phyloP scores from a whole-genome alignment of 2,113 vertebrate genomes.

The Lophochroa leadbeateri region DNA sequence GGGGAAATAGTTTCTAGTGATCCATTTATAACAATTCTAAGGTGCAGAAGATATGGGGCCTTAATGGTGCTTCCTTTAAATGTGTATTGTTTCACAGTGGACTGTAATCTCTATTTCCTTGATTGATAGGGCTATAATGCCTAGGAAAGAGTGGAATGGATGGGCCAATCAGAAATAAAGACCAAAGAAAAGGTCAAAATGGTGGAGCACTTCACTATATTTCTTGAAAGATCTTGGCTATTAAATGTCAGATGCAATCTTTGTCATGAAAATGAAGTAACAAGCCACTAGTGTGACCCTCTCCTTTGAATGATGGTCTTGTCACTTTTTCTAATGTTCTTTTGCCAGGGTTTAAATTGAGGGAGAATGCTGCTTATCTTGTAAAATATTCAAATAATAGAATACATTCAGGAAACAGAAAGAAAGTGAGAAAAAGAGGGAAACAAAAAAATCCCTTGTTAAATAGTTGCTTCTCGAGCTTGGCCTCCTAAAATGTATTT shows the following conservation, averaged over 20 bases:
- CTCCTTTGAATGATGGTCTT: slow-evolving; percentile 20
- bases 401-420: background rate
- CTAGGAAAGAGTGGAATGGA: background rate
- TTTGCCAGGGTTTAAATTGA: background rate
- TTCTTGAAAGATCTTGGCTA: slow-evolving; percentile 30
- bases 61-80: background rate
- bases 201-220: slow-evolving; percentile 29
- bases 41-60: background rate
- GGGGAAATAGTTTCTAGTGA: background rate
- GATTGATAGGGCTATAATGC: slow-evolving; percentile 37
- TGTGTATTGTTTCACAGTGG: background rate
- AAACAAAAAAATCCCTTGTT: background rate
- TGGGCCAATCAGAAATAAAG: slow-evolving; percentile 41
- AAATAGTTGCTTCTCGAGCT: background rate
- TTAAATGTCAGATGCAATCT: slow-evolving; percentile 63
- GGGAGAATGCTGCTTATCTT: background rate
- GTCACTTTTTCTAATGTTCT: slow-evolving; percentile 35
- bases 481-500: background rate
- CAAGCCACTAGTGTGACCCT: slow-evolving; percentile 13
- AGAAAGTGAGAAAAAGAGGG: background rate
- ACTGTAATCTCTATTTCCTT: slow-evolving; percentile 31
- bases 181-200: slow-evolving; percentile 47
- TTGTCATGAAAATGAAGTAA: slow-evolving; percentile 64
- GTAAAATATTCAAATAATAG: slow-evolving; percentile 4
- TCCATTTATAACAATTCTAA: background rate